Conservation (phyloP, 2,113 vertebrate genomes). For the Eptesicus fuscus region DNA sequence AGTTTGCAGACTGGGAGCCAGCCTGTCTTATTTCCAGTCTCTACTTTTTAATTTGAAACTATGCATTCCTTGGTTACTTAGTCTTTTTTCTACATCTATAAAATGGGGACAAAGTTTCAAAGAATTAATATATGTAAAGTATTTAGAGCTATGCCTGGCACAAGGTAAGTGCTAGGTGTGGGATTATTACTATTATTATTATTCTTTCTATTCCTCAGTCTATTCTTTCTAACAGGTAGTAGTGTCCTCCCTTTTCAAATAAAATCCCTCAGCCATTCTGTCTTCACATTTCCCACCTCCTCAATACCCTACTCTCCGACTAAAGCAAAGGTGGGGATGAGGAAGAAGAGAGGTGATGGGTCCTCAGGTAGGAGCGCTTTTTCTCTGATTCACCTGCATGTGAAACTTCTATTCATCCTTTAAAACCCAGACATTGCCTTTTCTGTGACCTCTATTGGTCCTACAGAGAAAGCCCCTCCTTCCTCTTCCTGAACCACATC, state of each 20-base stretch:
- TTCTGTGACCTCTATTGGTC: neutral
- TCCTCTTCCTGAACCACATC: neutral
- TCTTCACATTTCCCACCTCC: neutral
- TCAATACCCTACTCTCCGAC: rapidly evolving
- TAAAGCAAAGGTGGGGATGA: neutral
- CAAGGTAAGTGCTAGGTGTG: rapidly evolving
- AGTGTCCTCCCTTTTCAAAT: neutral
- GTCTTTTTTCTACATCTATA: neutral
- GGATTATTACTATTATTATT: neutral
- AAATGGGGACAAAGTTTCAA: neutral
- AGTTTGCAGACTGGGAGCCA: neutral
- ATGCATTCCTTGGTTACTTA: neutral
- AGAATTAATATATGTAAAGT: neutral
- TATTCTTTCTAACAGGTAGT: neutral
- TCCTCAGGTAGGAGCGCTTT: neutral
- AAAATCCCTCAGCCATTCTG: neutral
- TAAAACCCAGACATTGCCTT: neutral
- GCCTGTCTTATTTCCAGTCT: neutral
- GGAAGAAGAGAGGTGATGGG: neutral
- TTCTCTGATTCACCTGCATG: neutral
- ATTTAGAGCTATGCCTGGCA: neutral
- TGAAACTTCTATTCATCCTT: neutral
- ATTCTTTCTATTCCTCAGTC: neutral
- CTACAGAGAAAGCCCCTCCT: neutral
- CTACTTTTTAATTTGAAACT: neutral